These are phyloP conservation scores for Drosophila macrospina DNA, from an alignment of 2,888 invertebrate genomes.

Conservation along the genomic window DNA sequence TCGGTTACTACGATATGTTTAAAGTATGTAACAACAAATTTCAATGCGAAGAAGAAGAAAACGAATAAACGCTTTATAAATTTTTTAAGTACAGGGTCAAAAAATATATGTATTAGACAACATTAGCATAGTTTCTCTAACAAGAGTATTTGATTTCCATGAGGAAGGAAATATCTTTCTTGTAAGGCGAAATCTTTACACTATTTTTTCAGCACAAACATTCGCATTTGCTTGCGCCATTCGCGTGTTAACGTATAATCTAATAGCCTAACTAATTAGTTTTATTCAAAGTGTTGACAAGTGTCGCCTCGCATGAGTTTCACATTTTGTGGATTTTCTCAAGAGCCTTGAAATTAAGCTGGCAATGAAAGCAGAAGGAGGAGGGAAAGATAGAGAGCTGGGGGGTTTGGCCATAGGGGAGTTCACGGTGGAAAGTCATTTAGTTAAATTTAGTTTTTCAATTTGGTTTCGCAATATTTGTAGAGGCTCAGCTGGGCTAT, in stretches of 20 bases:
- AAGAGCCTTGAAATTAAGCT: constrained; percentile 6
- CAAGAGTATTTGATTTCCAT: too few relatives aligned
- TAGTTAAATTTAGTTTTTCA: constrained; percentile 56
- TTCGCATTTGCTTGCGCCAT: neutral
- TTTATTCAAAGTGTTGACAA: constrained; percentile 45
- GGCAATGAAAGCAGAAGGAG: neutral
- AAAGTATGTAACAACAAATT: too few relatives aligned
- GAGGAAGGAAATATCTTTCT: too few relatives aligned
- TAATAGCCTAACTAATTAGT: constrained; percentile 38
- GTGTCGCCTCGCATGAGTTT: constrained; percentile 46
- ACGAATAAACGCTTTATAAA: too few relatives aligned
- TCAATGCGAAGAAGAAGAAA: too few relatives aligned
- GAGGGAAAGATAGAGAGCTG: neutral
- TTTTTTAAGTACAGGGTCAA: too few relatives aligned
- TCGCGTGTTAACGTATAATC: constrained; percentile 9
- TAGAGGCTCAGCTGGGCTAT: constrained; percentile 57
- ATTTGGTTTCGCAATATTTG: constrained; percentile 41
- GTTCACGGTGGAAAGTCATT: constrained; percentile 33
- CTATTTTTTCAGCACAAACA: neutral
- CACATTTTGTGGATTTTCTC: constrained; percentile 25
- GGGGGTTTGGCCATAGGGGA: neutral
- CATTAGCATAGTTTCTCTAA: too few relatives aligned
- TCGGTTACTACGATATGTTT: too few relatives aligned
- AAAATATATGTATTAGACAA: too few relatives aligned
- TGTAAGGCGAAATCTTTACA: neutral